A percentile compares a stretch with the other conserved stretches of the same genome.
Conservation (phyloP, 37 sponge, comb jelly and placozoan species). For the Hormiphora californensis region DNA sequence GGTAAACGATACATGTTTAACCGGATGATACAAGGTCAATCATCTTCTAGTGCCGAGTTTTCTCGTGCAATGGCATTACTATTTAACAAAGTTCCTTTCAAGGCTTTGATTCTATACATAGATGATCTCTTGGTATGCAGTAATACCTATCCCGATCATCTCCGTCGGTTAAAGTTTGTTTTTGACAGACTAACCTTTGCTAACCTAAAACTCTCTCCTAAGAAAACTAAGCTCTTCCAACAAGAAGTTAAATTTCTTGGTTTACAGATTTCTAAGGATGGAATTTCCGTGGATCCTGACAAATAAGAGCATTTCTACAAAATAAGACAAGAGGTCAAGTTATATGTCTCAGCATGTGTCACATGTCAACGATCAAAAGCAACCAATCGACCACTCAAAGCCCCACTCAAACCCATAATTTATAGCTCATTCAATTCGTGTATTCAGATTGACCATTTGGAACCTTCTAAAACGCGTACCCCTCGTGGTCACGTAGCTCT, state of each 20-base stretch:
- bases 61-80: neutral
- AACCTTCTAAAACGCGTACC: neutral
- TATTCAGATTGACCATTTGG: constrained; percentile 22
- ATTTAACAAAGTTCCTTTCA: neutral
- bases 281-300: too few relatives aligned
- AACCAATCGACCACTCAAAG: neutral
- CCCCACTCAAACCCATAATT: constrained; percentile 22
- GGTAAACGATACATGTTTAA: neutral
- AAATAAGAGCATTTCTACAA: constrained; percentile 52
- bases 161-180: neutral
- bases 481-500: neutral
- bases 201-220: neutral
- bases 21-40: neutral
- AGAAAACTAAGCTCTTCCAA: neutral
- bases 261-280: neutral
- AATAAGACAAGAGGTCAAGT: neutral
- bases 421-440: neutral
- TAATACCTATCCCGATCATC: neutral
- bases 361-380: neutral
- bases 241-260: neutral
- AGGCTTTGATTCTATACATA: neutral
- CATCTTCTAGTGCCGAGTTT: neutral
- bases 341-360: neutral
- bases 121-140: neutral
- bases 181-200: neutral